Evolutionary conservation across 1,140 invertebrate species (phyloP).

Genomic region (Bombus pascuorum): DNA sequence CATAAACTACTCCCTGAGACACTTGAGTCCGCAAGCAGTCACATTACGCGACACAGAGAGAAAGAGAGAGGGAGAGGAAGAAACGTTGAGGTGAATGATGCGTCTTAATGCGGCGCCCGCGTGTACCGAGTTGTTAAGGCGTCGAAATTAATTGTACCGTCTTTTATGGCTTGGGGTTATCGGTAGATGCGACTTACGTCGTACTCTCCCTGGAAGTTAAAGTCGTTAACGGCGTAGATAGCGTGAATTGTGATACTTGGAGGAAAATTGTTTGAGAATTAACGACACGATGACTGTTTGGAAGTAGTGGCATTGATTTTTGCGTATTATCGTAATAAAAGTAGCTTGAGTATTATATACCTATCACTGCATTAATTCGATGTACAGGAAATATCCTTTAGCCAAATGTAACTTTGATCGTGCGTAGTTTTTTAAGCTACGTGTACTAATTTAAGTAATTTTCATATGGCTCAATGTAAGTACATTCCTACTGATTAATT

Average conservation of each 20-base stretch:
- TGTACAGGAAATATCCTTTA: too few species aligned
- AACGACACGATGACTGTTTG: background rate
- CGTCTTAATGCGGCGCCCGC: conserved; percentile 15
- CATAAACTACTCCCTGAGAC: background rate
- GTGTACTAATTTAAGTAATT: too few species aligned
- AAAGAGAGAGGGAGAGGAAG: background rate
- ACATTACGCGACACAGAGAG: conserved; percentile 12
- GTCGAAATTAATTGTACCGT: conserved; percentile 28
- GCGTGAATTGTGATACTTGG: background rate
- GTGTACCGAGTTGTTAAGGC: conserved; percentile 30
- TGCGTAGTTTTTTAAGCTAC: too few species aligned
- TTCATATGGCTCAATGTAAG: too few species aligned
- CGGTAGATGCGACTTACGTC: too few species aligned
- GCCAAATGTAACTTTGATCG: too few species aligned
- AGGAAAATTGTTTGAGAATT: background rate
- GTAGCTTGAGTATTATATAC: too few species aligned
- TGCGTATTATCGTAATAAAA: too few species aligned
- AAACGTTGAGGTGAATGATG: conserved; percentile 23
- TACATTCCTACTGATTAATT: too few species aligned
- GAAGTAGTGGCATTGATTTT: too few species aligned
- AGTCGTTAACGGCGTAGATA: background rate
- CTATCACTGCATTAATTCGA: too few species aligned
- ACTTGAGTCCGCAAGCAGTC: background rate
- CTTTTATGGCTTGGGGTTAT: background rate
- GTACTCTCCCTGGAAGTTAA: background rate